These are phyloP conservation scores for Acanthosepion pharaonis DNA, from an alignment of 2,888 invertebrate species.

Conservation along the genomic window DNA sequence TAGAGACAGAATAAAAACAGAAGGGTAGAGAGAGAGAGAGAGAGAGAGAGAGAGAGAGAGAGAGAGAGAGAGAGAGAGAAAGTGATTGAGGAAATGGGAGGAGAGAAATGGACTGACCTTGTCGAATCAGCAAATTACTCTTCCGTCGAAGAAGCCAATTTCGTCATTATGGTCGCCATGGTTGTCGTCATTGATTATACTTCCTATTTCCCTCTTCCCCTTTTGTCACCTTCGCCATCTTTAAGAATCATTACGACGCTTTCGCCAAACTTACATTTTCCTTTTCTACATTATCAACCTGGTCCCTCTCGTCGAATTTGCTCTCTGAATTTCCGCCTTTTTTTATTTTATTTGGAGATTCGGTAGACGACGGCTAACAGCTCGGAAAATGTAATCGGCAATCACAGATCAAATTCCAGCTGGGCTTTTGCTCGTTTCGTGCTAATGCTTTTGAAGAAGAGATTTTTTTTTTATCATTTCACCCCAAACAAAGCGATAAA, in stretches of 20 bases:
- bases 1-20: too few species aligned
- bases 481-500: too few species aligned
- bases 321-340: too few species aligned
- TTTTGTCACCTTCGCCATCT: background rate
- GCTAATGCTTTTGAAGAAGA: too few species aligned
- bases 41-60: background rate
- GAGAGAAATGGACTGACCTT: background rate
- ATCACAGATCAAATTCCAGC: too few species aligned
- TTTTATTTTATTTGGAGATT: too few species aligned
- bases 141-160: background rate
- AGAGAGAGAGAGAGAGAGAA: background rate
- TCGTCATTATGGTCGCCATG: background rate
- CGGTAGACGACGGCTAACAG: too few species aligned
- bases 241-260: background rate
- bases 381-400: too few species aligned
- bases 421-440: too few species aligned
- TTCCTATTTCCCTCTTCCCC: background rate
- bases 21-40: background rate
- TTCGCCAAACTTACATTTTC: background rate
- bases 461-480: too few species aligned
- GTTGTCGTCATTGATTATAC: background rate
- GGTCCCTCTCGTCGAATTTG: too few species aligned
- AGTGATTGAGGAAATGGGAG: background rate
- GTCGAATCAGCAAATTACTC: conserved; percentile 22
- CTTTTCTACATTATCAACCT: background rate